phyloP scores from a whole-genome alignment of 1,140 invertebrate genomes.

The Diachasmimorpha longicaudata region DNA sequence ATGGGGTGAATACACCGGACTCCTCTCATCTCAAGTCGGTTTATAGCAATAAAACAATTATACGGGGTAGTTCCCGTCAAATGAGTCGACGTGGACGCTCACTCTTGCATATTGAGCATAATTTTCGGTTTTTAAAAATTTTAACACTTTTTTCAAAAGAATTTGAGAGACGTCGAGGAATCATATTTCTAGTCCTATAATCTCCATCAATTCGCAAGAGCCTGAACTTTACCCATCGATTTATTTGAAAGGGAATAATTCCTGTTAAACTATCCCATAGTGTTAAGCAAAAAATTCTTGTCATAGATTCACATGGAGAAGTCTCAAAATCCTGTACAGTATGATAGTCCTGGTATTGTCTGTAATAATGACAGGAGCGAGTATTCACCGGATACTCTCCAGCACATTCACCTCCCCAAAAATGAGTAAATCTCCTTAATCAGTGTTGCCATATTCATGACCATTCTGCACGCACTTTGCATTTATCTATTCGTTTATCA shows the following conservation, averaged over 20 bases:
- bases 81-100: too few relatives aligned
- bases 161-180: too few relatives aligned
- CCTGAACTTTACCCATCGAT: too few relatives aligned
- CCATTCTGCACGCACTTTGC: not conserved
- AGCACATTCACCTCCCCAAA: constrained; percentile 51
- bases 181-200: too few relatives aligned
- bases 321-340: constrained; percentile 54
- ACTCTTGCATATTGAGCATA: too few relatives aligned
- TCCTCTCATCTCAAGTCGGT: constrained; percentile 53
- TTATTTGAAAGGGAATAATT: too few relatives aligned
- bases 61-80: too few relatives aligned
- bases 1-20: constrained; percentile 51
- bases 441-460: too few relatives aligned
- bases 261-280: not conserved
- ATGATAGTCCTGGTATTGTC: constrained; percentile 39
- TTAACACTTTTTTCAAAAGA: too few relatives aligned
- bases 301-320: constrained; percentile 55
- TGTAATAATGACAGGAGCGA: constrained; percentile 42
- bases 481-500: not conserved
- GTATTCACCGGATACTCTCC: constrained; percentile 43
- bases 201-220: too few relatives aligned
- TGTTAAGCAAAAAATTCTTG: not conserved
- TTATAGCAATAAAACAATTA: constrained; percentile 21
- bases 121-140: too few relatives aligned
- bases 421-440: constrained; percentile 47